phyloP scores from a whole-genome alignment of 2,797 vertebrate genomes.

The Triplophysa bombifrons region DNA sequence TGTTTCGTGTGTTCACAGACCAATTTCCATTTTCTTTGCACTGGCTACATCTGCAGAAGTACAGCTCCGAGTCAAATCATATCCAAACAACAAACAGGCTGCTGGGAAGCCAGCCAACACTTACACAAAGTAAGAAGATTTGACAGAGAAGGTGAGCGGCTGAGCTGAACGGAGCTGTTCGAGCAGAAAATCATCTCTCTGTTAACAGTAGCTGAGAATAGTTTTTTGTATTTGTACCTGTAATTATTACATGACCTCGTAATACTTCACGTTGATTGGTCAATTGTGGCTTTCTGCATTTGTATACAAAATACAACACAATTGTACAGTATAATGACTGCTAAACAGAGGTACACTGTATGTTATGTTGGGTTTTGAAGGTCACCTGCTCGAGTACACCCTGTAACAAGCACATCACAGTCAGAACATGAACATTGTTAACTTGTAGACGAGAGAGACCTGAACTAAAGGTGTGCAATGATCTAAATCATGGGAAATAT shows the following conservation, averaged over 20 bases:
- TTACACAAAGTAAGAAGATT: constrained; percentile 14
- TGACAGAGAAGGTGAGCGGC: constrained; percentile 19
- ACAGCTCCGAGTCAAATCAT: constrained; percentile 4
- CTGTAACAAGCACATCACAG: constrained; percentile 37
- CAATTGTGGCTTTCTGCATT: not conserved
- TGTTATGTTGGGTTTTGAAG: constrained; percentile 23
- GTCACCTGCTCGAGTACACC: constrained; percentile 32
- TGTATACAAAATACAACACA: not conserved
- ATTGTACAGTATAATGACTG: not conserved
- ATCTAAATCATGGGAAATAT: constrained; percentile 15
- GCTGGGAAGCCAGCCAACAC: constrained; percentile 2
- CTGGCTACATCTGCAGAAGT: not conserved
- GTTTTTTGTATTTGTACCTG: constrained; percentile 5
- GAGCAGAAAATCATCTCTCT: constrained; percentile 13
- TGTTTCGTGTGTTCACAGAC: not conserved
- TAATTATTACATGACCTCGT: not conserved
- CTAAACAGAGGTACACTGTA: no score
- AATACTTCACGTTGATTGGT: not conserved
- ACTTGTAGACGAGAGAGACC: constrained; percentile 23
- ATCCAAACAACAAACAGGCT: constrained; percentile 16
- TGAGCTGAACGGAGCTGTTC: not conserved
- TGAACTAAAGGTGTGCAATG: constrained; percentile 30
- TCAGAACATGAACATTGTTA: constrained; percentile 23
- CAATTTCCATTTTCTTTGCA: not conserved
- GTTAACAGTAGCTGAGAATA: not conserved